Evolutionary conservation across 2,797 vertebrate species (phyloP).

Genomic region (Phalloptychus januarius): DNA sequence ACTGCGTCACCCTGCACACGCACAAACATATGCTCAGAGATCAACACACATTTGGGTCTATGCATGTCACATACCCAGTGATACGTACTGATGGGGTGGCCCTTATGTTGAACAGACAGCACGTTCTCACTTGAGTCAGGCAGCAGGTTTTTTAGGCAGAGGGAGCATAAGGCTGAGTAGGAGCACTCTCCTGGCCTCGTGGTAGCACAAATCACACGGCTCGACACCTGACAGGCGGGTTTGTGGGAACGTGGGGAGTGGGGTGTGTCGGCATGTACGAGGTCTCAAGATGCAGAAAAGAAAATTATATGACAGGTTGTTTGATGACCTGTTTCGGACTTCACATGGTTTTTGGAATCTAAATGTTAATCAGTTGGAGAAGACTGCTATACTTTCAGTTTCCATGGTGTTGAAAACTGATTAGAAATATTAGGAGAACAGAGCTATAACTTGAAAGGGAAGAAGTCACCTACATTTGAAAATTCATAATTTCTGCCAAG

Average conservation of each 20-base stretch:
- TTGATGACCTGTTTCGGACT: not conserved
- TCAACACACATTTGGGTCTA: not conserved
- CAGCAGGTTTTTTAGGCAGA: conserved; percentile 7
- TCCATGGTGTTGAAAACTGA: not conserved
- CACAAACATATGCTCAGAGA: not conserved
- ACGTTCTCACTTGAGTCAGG: conserved; percentile 2
- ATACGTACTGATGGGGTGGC: conserved; percentile 13
- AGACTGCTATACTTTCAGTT: not conserved
- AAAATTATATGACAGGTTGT: not conserved
- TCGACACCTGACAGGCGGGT: conserved; percentile 30
- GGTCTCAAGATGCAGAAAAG: not conserved
- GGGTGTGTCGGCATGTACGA: conserved; percentile 16
- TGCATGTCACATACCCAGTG: not conserved
- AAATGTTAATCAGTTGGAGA: not conserved
- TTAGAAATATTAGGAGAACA: not conserved
- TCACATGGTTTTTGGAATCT: not conserved
- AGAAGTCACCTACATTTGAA: not conserved
- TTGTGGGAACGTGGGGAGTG: conserved; percentile 5
- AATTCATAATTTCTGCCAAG: not conserved
- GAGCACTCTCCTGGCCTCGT: conserved; percentile 21
- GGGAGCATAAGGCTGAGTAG: conserved; percentile 48
- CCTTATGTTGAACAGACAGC: conserved; percentile 29
- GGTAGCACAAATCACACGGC: conserved; percentile 4
- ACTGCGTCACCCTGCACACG: conserved; percentile 19
- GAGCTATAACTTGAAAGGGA: not conserved